Base-by-base conservation (phyloP, 2,113 vertebrate genomes). In the Chionodraco myersi region DNA sequence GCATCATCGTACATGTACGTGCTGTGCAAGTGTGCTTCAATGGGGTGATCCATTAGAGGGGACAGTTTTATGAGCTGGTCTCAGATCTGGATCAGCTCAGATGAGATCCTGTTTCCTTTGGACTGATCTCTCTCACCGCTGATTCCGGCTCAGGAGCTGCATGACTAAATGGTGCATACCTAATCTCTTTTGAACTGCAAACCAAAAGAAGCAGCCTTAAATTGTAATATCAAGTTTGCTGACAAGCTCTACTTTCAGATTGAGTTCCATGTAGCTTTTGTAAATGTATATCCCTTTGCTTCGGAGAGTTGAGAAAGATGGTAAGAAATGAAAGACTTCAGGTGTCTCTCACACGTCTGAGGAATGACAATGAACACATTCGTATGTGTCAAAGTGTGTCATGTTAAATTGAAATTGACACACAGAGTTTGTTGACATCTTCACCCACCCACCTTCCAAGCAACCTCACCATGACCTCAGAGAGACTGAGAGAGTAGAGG, bases 161-260 rank as follows among this genome's bases (percentile, higher is more conserved):
- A 90, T 93, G 93, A 94, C 93, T 93, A 93, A 94, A 92, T 81
- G 90, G 86, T 86, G 85, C 88, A 85, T 92, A 87, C 86, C 91
- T 92, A 94, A 94, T 94, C 88, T 90, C 92, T 89, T 93, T 94
- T 93, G 93, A 94, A 92, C 91, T 92, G 83, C 87, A 90, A 86
- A 85, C 90, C 83, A 86, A 85, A 84, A 87, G 93, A 93, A 77
- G 80, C 58, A 52, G 87, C 88, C 85, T 85, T 87, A 87, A 92
- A 94, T 90, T 90, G 89, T 86, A 80, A 88, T 91, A 92, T 94
- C 90, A 79, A 82, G 87, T 93, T 93, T 89, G 69, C 84, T 71
- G 84, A 91, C 75, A 85, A 92, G 90, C 88, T 92, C 88, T 92
- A 93, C 92, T 93, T 93, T 92, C 90, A 88, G 92, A 86, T 92